These are phyloP conservation scores for Sisor rabdophorus DNA, from an alignment of 2,113 vertebrate species.

Conservation along the genomic window DNA sequence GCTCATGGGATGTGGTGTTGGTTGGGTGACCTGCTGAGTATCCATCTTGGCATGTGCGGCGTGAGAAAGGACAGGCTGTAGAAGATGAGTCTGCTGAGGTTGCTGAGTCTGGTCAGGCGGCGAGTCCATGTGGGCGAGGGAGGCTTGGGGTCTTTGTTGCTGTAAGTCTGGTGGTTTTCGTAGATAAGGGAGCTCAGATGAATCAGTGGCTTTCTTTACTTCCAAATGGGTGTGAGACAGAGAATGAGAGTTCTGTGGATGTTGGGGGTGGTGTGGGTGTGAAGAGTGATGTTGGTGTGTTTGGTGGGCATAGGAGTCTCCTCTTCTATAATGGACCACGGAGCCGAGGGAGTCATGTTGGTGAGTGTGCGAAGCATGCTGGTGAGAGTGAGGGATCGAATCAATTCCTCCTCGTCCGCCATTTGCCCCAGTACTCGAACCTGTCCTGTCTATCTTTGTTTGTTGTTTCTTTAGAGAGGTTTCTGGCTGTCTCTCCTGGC, in stretches of 20 bases:
- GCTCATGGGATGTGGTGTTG: conserved; percentile 60
- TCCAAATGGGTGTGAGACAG: conserved; percentile 64
- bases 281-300: conserved; percentile 54
- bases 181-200: conserved; percentile 66
- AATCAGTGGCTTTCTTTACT: conserved; percentile 67
- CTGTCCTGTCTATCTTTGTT: conserved; percentile 65
- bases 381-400: conserved; percentile 53
- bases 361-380: conserved; percentile 51
- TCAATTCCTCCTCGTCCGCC: conserved; percentile 52
- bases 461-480: conserved; percentile 72
- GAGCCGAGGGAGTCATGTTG: conserved; percentile 73
- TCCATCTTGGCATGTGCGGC: conserved; percentile 71
- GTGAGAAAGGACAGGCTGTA: conserved; percentile 81
- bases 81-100: conserved; percentile 64
- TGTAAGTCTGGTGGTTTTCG: conserved; percentile 66
- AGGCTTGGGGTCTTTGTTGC: conserved; percentile 61
- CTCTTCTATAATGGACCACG: conserved; percentile 77
- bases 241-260: conserved; percentile 59
- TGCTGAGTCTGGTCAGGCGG: conserved; percentile 66
- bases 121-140: conserved; percentile 70
- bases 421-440: conserved; percentile 53
- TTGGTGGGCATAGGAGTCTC: conserved; percentile 61
- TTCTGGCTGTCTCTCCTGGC: conserved; percentile 75
- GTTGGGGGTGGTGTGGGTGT: conserved; percentile 58
- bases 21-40: conserved; percentile 53